These are phyloP conservation scores for Potorous gilbertii DNA, from an alignment of 2,797 vertebrate species.

Conservation along the genomic window DNA sequence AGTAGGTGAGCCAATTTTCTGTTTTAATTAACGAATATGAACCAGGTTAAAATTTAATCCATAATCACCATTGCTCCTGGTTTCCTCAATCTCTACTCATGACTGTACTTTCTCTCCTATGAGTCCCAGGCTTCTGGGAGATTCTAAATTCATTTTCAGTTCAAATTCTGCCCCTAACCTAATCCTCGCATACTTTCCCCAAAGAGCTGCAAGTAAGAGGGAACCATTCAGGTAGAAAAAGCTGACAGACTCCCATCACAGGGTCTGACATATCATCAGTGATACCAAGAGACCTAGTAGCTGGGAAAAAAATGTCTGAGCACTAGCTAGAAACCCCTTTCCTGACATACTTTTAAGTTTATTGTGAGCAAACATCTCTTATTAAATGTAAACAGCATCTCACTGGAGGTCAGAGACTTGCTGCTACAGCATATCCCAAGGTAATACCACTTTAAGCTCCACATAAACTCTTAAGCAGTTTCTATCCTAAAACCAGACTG, in stretches of 20 bases:
- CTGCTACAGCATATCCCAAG: slow-evolving; percentile 84
- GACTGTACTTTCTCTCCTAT: neutral
- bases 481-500: slow-evolving; percentile 89
- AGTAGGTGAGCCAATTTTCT: neutral
- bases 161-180: slow-evolving; percentile 13
- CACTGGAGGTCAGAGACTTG: slow-evolving; percentile 82
- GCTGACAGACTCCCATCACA: slow-evolving; percentile 10
- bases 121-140: slow-evolving; percentile 20
- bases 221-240: slow-evolving; percentile 35
- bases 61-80: slow-evolving; percentile 28
- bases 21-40: slow-evolving; percentile 40
- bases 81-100: neutral
- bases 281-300: slow-evolving; percentile 10
- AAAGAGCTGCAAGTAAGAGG: neutral
- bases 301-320: slow-evolving; percentile 43
- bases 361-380: slow-evolving; percentile 82
- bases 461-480: slow-evolving; percentile 88
- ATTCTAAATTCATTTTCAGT: neutral
- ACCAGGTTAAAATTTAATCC: slow-evolving; percentile 4
- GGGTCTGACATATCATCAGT: slow-evolving; percentile 20
- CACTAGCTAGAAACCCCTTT: slow-evolving; percentile 51
- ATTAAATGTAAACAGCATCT: slow-evolving; percentile 85
- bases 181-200: slow-evolving; percentile 31
- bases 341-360: slow-evolving; percentile 80
- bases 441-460: slow-evolving; percentile 89